Evolutionary conservation across 2,113 vertebrate genomes (phyloP), one percentile per base, ranked within the genome.

Genomic region (Bucco capensis): DNA sequence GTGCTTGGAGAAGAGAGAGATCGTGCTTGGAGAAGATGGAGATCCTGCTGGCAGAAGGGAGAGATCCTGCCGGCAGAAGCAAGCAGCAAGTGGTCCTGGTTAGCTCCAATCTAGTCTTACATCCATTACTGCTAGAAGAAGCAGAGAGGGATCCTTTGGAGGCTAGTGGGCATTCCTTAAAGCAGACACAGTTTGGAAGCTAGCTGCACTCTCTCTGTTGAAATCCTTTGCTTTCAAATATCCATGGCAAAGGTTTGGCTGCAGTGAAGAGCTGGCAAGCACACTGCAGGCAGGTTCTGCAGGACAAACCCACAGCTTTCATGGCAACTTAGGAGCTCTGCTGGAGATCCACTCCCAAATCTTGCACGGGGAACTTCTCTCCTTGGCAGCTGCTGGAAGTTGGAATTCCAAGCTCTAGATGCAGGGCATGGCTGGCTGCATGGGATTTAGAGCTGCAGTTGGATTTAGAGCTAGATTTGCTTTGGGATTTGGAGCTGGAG

Each of bases 161-260:
- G 70, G 42, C 73, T 74, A 7, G 61, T 64, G 83, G 78, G 66
- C 53, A 75, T 65, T 62, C 54, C 13, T 94, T 72, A 79, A 42
- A 83, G 5, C 72, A 67, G 77, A 30, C 64, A 8, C 8, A 46
- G 80, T 83, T 89, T 92, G 77, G 90, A 44, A 81, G 69, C 73
- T 70, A 81, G 69, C 73, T 70, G 82, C 69, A 89, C 54, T 33
- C 77, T 65, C n/a, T 88, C 51, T 64, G 60, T 61, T 73, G 85
- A 77, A 83, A 73, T 70, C 12, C 28, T 89, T 65, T 86, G 62
- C 89, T 91, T 89, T 60, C 54, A 33, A 86, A 83, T 69, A 77
- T 70, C 88, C 90, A 60, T 86, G 85, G 81, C 82, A 72, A 91
- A 93, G 18, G 60, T 66, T 91, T 89, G 88, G 87, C 88, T 47